These are phyloP conservation scores for Sorex maritimensis DNA, from an alignment of 2,797 vertebrate genomes.

Conservation along the genomic window DNA sequence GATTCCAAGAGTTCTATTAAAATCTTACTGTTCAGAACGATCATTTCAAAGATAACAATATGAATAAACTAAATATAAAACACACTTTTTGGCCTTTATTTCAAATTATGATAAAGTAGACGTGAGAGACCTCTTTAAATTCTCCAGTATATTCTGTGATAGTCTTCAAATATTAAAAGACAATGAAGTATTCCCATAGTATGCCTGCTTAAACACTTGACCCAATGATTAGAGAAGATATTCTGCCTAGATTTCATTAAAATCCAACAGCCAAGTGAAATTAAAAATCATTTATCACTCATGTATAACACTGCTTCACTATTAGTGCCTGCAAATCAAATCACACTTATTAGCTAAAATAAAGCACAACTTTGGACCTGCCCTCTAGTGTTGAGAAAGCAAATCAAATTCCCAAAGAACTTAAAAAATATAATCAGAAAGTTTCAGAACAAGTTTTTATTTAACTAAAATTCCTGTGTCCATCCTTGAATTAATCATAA, in stretches of 20 bases:
- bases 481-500: slow-evolving; percentile 63
- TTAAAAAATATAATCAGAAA: slow-evolving; percentile 69
- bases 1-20: slow-evolving; percentile 88
- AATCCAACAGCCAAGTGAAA: slow-evolving; percentile 62
- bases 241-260: slow-evolving; percentile 57
- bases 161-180: slow-evolving; percentile 79
- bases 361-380: slow-evolving; percentile 91
- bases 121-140: slow-evolving; percentile 83
- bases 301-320: slow-evolving; percentile 78
- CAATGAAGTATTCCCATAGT: slow-evolving; percentile 70
- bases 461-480: slow-evolving; percentile 65
- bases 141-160: slow-evolving; percentile 79
- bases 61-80: slow-evolving; percentile 87
- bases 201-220: slow-evolving; percentile 74
- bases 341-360: slow-evolving; percentile 87
- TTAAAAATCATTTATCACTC: slow-evolving; percentile 78
- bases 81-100: slow-evolving; percentile 86
- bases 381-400: slow-evolving; percentile 93
- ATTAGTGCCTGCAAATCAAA: slow-evolving; percentile 86
- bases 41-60: slow-evolving; percentile 86
- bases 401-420: slow-evolving; percentile 87
- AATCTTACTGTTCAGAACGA: slow-evolving; percentile 86
- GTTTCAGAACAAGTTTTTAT: slow-evolving; percentile 82
- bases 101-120: slow-evolving; percentile 87
- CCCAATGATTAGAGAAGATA: neutral